Base-by-base conservation (phyloP, 2,888 invertebrate species). In the Camptogramma bilineatum region DNA sequence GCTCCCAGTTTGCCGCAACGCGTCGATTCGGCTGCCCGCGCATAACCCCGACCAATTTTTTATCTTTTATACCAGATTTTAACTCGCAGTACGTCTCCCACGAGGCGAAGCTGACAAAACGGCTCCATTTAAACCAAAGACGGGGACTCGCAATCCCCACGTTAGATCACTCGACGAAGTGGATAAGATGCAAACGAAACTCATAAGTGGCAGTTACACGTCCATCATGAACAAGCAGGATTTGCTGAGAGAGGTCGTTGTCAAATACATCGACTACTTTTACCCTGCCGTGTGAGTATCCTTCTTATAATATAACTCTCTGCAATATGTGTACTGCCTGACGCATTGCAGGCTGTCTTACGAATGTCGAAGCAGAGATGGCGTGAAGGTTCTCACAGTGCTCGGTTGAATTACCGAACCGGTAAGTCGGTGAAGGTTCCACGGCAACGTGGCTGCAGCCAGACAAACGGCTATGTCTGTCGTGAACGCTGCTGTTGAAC, bases 211-310 rank as follows among this genome's bases (percentile, higher is more conserved):
- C 78, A 94, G 94, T 90, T 95, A 95, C 91, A 93, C 95, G 79
- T 94, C 95, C 86, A 94, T 94, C 85, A 94, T 95, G 91, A 94
- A 93, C 87, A 94, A 94, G 86, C 95, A 95, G 88, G 95, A 95
- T 90, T 94, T 95, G 75, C 94, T 95, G 72, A 91, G 95, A 79
- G 95, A 95, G 88, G 95, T 95, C 73, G 95, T 95, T 82, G 94
- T 95, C 89, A 95, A 95, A 86, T 95, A 95, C 88, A 94, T 95
- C 80, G 95, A 95, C 91, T 95, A 95, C 88, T 95, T 95, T 90
- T 94, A 95, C 82, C 95, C 95, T 77, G 94, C 95, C 78, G 94
- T 95, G 95, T 95, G 85, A 95, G 95, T 95, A 90, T 79, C 75
- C 73, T 82, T 84, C 76, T 50, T 52, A 48, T 58, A 62, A 47